Base-by-base conservation (phyloP, 1,140 invertebrate genomes). In the Caenorhabditis inopinata region DNA sequence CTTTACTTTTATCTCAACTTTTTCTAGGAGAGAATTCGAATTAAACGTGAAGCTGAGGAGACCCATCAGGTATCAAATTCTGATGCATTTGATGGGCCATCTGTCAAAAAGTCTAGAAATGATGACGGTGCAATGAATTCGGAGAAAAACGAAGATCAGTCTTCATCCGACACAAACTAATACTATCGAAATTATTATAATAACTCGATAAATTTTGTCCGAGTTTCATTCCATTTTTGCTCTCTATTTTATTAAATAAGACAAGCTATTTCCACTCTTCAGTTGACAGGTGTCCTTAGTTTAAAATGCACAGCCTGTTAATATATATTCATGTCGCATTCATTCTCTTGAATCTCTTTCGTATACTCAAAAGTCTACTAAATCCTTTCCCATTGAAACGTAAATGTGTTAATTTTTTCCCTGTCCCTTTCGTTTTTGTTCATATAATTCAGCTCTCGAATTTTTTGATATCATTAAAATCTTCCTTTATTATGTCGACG, bases 231-330 rank as follows among this genome's bases (percentile, higher is more conserved):
- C 49, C 49, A 53, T 53, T 6, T 53, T 53, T n/a, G n/a, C 23
- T 25, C 23, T 53, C 21, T 0, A 53, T 25, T 7, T 25, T 27
- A 27, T 53, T 25, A 23, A 2, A 29, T 7, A 21, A 1, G 16
- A 32, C 51, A 32, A 58, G n/a, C 35, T 58, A n/a, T 58, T 23
- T 29, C 18, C 49, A 51, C 49, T 21, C 49, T 51, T 58, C 16
- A n/a, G 29, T 3, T 58, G 51, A 58, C 51, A 58, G 51, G 51
- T 58, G 27, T 32, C 7, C 25, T 25, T 58, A 16, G 18, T 58
- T 58, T 58, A 58, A 58, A 58, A 58, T 58, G 51, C 51, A 58
- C 29, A 58, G 35, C 51, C 35, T 58, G 51, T 58, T 58, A 25
- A 58, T 58, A 32, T 58, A 58, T 58, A 29, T 58, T 58, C 51